phyloP scores from a whole-genome alignment of 2,888 invertebrate species.

The Amiota mariae region DNA sequence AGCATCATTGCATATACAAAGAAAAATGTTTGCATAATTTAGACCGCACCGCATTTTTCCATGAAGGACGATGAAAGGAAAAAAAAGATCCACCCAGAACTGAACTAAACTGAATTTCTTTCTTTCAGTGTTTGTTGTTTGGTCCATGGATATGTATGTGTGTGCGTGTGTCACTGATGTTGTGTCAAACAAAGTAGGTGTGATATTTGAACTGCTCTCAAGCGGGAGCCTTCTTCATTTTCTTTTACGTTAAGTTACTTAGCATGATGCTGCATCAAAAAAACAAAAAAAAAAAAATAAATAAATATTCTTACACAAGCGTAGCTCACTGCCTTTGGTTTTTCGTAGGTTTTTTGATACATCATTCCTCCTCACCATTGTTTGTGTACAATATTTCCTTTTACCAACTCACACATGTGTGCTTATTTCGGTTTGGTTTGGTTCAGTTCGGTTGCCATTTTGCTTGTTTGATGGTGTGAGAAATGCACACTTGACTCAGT shows the following conservation, averaged over 20 bases:
- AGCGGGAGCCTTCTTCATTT: slow-evolving; percentile 31
- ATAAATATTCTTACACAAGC: slow-evolving; percentile 6
- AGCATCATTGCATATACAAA: slow-evolving; percentile 30
- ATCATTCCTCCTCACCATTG: neutral
- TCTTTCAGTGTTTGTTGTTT: too few relatives aligned
- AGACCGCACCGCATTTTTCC: slow-evolving; percentile 34
- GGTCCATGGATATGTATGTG: neutral
- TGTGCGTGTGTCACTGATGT: neutral
- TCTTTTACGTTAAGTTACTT: slow-evolving; percentile 43
- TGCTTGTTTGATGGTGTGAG: slow-evolving; percentile 30
- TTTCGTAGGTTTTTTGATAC: neutral
- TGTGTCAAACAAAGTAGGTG: slow-evolving; percentile 50
- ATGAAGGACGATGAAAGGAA: neutral
- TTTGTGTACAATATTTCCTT: slow-evolving; percentile 2
- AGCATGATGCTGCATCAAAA: slow-evolving; percentile 14
- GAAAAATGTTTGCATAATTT: slow-evolving; percentile 51
- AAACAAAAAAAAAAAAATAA: too few relatives aligned
- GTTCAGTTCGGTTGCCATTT: neutral
- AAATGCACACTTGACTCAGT: slow-evolving; percentile 27
- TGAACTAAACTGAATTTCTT: too few relatives aligned
- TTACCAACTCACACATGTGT: neutral
- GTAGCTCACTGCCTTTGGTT: too few relatives aligned
- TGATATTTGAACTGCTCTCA: slow-evolving; percentile 68
- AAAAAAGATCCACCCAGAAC: too few relatives aligned
- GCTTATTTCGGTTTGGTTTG: neutral